These are phyloP conservation scores for Lepidurus packardi DNA, from an alignment of 1,140 invertebrate species.

Conservation along the genomic window DNA sequence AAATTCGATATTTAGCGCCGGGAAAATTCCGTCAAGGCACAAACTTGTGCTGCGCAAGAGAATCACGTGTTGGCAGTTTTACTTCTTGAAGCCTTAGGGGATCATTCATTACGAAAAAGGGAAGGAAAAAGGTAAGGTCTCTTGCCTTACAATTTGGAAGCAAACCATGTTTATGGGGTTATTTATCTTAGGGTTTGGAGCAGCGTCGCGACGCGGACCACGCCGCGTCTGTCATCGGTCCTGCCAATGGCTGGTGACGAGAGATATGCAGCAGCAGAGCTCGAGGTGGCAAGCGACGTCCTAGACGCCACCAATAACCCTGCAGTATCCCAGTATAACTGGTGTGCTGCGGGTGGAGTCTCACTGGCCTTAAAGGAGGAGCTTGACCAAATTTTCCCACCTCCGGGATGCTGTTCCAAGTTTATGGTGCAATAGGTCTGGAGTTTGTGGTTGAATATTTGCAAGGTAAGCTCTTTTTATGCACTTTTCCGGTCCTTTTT, in stretches of 20 bases:
- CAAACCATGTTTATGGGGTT: constrained; percentile 18
- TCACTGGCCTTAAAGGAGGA: background rate
- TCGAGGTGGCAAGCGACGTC: constrained; percentile 7
- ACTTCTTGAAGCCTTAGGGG: constrained; percentile 2
- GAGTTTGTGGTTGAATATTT: too few species aligned
- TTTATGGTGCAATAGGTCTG: too few species aligned
- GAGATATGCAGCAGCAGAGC: background rate
- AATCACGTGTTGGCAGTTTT: constrained; percentile 19
- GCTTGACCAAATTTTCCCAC: too few species aligned
- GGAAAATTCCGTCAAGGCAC: too few species aligned
- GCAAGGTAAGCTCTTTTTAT: too few species aligned
- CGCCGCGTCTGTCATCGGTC: constrained; percentile 12
- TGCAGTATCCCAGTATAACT: background rate
- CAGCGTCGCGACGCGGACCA: constrained; percentile 16
- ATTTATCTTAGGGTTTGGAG: constrained; percentile 7
- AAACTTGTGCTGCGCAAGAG: background rate
- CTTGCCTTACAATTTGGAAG: constrained; percentile 4
- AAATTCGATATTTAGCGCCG: too few species aligned
- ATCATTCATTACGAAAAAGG: constrained; percentile 10
- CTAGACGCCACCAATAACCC: constrained; percentile 13
- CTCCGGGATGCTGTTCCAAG: too few species aligned
- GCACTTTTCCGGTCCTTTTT: too few species aligned
- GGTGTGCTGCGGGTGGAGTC: background rate
- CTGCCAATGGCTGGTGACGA: constrained; percentile 20
- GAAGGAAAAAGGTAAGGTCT: background rate